These are phyloP conservation scores for Chelon labrosus DNA, from an alignment of 2,797 vertebrate genomes.

Conservation along the genomic window DNA sequence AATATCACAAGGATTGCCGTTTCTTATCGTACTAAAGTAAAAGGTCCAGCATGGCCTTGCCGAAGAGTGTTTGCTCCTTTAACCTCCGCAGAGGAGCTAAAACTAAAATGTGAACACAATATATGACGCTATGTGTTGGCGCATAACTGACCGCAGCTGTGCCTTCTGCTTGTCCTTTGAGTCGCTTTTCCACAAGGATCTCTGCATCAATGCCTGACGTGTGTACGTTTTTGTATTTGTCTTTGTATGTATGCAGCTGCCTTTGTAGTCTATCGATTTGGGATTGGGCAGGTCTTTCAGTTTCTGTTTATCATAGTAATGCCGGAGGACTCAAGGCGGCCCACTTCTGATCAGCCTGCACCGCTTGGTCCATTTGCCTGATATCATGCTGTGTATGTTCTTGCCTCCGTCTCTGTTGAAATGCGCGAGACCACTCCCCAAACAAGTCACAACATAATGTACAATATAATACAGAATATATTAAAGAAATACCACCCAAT, in stretches of 20 bases:
- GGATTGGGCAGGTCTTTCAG: conserved; percentile 12
- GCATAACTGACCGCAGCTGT: conserved; percentile 14
- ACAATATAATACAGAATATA: not conserved
- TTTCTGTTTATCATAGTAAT: conserved; percentile 29
- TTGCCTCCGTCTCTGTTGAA: conserved; percentile 32
- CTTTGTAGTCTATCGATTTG: conserved; percentile 27
- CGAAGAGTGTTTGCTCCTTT: not conserved
- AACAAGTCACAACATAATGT: conserved; percentile 4
- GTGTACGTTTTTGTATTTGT: not conserved
- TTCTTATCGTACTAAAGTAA: conserved; percentile 4
- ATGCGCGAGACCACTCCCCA: conserved; percentile 1
- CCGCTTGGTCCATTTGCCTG: conserved; percentile 33
- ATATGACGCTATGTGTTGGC: not conserved
- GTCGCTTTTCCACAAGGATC: conserved; percentile 13
- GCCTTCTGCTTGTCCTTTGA: conserved; percentile 16
- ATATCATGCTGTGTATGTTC: conserved; percentile 25
- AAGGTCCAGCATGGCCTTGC: not conserved
- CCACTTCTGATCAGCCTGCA: conserved; percentile 34
- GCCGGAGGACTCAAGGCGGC: conserved; percentile 35
- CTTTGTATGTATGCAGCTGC: conserved; percentile 2
- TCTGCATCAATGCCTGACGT: conserved; percentile 2
- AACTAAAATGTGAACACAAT: conserved; percentile 13
- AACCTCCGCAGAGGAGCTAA: not conserved
- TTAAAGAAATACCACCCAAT: not conserved
- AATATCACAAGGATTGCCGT: conserved; percentile 25